Conservation (phyloP, 2,797 vertebrate species). For the Chrysocyon brachyurus region DNA sequence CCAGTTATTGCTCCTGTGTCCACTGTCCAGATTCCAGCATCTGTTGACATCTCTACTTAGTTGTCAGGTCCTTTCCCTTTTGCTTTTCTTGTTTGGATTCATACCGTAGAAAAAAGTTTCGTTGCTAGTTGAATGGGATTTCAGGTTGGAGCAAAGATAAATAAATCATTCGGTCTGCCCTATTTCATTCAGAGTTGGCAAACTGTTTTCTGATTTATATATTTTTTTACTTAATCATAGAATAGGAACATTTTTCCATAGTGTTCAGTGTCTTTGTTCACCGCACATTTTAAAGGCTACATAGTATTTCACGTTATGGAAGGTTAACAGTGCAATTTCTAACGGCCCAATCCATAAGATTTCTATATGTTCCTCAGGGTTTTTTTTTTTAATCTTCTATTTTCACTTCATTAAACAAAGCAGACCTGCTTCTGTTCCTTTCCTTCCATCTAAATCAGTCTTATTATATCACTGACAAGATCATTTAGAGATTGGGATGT, state of each 20-base stretch:
- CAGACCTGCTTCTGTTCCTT: neutral
- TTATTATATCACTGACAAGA: conserved; percentile 85
- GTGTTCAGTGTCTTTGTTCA: conserved; percentile 12
- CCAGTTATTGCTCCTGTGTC: neutral
- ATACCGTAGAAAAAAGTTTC: neutral
- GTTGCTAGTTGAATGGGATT: conserved; percentile 41
- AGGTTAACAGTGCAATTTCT: conserved; percentile 44
- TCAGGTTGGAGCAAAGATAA: conserved; percentile 41
- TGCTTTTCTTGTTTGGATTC: conserved; percentile 22
- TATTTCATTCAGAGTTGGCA: conserved; percentile 7
- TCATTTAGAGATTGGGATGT: conserved; percentile 86
- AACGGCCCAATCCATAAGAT: conserved; percentile 31
- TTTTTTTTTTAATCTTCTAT: conserved; percentile 16
- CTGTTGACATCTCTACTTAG: neutral
- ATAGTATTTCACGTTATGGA: conserved; percentile 60
- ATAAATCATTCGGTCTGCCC: neutral
- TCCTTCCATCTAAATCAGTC: neutral
- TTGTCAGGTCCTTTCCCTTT: neutral
- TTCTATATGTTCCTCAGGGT: neutral
- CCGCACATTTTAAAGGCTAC: neutral
- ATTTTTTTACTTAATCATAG: neutral
- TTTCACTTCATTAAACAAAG: conserved; percentile 41
- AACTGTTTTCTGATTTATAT: conserved; percentile 32
- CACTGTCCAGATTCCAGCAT: neutral
- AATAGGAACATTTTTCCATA: neutral